Evolutionary conservation across 2,797 vertebrate genomes (phyloP).

Genomic region (Leptatherina wallacei): DNA sequence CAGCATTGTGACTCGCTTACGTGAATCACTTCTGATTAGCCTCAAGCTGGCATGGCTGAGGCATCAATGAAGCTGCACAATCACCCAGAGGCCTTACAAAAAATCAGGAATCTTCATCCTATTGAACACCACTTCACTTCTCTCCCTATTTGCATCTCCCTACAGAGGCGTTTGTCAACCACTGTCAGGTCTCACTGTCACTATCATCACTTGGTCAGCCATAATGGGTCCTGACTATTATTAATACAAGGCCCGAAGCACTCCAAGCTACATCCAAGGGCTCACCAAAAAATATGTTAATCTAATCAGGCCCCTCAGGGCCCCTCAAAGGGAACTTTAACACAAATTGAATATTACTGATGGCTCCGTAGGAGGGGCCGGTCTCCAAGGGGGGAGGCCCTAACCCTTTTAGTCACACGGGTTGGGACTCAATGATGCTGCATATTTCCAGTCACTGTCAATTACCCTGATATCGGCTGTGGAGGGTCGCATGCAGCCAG

Average conservation of each 20-base stretch:
- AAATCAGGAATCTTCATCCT: conserved; percentile 62
- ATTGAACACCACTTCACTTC: conserved; percentile 57
- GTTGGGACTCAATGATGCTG: conserved; percentile 81
- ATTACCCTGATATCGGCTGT: conserved; percentile 84
- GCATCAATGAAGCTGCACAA: conserved; percentile 56
- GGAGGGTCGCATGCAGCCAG: conserved; percentile 71
- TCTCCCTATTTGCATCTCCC: conserved; percentile 46
- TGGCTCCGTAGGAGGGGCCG: conserved; percentile 77
- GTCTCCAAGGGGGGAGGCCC: conserved; percentile 77
- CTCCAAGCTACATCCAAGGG: conserved; percentile 66
- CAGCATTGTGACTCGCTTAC: conserved; percentile 73
- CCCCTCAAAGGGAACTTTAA: conserved; percentile 80
- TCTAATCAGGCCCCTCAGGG: conserved; percentile 76
- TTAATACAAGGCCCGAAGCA: conserved; percentile 72
- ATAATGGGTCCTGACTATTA: conserved; percentile 81
- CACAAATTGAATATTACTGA: conserved; percentile 84
- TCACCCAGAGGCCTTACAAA: conserved; percentile 52
- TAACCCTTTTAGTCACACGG: conserved; percentile 87
- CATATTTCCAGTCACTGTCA: conserved; percentile 88
- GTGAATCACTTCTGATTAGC: conserved; percentile 83
- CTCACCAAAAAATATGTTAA: conserved; percentile 82
- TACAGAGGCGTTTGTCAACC: conserved; percentile 51
- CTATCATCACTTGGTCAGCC: conserved; percentile 61
- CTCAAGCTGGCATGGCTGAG: conserved; percentile 71
- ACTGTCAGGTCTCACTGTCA: conserved; percentile 68